Conservation (phyloP, 2,888 invertebrate species). For the Drosophila falleni region DNA sequence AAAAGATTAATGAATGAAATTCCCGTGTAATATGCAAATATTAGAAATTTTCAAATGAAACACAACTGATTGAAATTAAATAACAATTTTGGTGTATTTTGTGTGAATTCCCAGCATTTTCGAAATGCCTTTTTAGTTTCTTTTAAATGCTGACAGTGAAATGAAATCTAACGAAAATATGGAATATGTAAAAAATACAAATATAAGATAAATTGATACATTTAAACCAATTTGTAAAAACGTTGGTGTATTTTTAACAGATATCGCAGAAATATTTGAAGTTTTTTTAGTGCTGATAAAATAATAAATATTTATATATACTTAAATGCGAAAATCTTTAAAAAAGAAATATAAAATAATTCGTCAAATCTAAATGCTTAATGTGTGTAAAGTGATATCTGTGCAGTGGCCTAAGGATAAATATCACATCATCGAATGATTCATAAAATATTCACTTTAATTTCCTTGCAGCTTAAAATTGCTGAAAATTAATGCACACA, state of each 20-base stretch:
- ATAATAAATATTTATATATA: background rate
- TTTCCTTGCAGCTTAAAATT: constrained; percentile 27
- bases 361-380: background rate
- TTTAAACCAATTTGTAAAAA: background rate
- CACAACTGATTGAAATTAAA: constrained; percentile 1
- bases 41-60: constrained; percentile 7
- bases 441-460: constrained; percentile 4
- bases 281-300: background rate
- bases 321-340: background rate
- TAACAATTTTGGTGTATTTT: background rate
- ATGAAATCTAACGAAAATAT: background rate
- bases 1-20: constrained; percentile 5
- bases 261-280: background rate
- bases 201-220: background rate
- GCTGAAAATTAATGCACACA: constrained; percentile 35
- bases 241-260: background rate
- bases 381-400: background rate
- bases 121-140: background rate
- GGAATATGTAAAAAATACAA: background rate
- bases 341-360: background rate
- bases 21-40: constrained; percentile 9
- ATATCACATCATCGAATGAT: background rate
- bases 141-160: no score
- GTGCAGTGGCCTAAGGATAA: background rate
- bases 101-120: background rate